These are phyloP conservation scores for Periophthalmus magnuspinnatus DNA, from an alignment of 2,797 vertebrate species.

Conservation along the genomic window DNA sequence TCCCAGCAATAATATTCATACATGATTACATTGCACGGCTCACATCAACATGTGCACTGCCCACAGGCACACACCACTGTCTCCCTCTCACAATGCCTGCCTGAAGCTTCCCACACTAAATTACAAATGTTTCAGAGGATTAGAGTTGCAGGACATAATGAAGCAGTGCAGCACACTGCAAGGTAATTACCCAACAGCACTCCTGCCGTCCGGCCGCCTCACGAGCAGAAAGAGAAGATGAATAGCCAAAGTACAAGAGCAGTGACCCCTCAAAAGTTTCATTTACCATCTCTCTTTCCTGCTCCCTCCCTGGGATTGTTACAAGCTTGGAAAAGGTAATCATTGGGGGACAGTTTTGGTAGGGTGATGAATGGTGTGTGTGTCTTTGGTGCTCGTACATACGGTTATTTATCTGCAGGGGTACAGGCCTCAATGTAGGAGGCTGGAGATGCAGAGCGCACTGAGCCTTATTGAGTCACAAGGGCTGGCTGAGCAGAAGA, in stretches of 20 bases:
- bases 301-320: conserved; percentile 81
- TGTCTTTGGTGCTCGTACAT: conserved; percentile 83
- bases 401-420: conserved; percentile 85
- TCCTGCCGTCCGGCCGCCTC: conserved; percentile 87
- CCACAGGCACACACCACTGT: conserved; percentile 32
- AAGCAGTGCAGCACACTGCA: conserved; percentile 91
- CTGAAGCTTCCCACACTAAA: conserved; percentile 83
- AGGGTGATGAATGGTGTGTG: conserved; percentile 96
- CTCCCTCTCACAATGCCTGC: conserved; percentile 69
- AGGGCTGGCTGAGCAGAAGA: conserved; percentile 61
- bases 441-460: conserved; percentile 80
- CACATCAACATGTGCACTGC: conserved; percentile 13
- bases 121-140: conserved; percentile 91
- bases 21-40: conserved; percentile 38
- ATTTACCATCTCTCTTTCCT: conserved; percentile 81
- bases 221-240: conserved; percentile 86
- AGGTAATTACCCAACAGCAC: conserved; percentile 96
- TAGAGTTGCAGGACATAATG: conserved; percentile 91
- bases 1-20: conserved; percentile 55
- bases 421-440: conserved; percentile 77
- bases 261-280: conserved; percentile 97
- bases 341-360: conserved; percentile 94
- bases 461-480: conserved; percentile 83
- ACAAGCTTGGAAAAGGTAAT: conserved; percentile 91
- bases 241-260: conserved; percentile 94